Evolutionary conservation across 2,888 invertebrate genomes (phyloP), one percentile per base, ranked within the genome.

Genomic region (Drosophila neonasuta): DNA sequence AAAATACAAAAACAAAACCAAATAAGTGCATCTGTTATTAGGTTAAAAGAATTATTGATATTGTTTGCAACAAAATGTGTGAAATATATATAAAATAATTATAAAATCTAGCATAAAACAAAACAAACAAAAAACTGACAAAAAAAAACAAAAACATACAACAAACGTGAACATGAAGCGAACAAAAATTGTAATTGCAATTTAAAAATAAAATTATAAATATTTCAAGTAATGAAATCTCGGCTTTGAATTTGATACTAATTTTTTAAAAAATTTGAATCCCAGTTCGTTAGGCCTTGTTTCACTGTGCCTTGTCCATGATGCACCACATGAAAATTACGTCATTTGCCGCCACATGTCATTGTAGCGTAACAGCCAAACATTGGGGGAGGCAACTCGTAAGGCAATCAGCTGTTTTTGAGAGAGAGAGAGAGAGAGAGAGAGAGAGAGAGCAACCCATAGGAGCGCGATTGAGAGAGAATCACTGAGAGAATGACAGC

Each of bases 51-150:
- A 77, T 78, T 83, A 86, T 86, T 80, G 72, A 81, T 82, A 87
- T 85, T 81, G 77, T 87, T 87, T 86, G 86, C 86, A 79, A 85
- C 76, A 76, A 82, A 75, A 81, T 80, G 79, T 86, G 84, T 84
- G 81, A 83, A 87, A 72, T 80, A 75, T 73, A 82, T 72, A 80
- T 63, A 80, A 58, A 52, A 55, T 56, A 72, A 67, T 56, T 68
- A 80, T 62, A 74, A 67, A 60, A 77, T 68, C 56, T 74, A 80
- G 71, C 73, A 80, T 80, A 76, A 77, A 73, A 71, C 48, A 71
- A 58, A 51, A 50, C 59, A 51, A 62, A 51, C 48, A 62, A 51
- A 41, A 62, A 67, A 59, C 11, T 15, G 39, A 24, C 24, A 24
- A 72, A 72, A 71, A 49, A 59, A 20, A 20, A 20, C 20, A 20